Evolutionary conservation across 2,888 invertebrate species (phyloP), one percentile per base, ranked within the genome.

Genomic region (Glaucopsyche alexis): DNA sequence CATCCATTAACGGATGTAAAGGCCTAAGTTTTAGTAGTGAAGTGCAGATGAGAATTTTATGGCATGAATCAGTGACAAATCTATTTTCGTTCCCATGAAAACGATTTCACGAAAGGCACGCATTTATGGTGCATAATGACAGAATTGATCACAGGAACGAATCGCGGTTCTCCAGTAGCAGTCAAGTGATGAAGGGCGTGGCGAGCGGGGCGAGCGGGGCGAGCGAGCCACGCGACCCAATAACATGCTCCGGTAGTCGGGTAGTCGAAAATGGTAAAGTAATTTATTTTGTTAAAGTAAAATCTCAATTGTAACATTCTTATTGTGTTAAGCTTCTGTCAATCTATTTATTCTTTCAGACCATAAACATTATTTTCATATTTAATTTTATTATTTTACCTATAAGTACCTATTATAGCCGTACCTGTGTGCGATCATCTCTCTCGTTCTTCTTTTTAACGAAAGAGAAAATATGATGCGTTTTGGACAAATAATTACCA

Each of bases 161-260:
- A 60, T 60, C 60, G 29, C 29, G 60, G 2, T 14, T 7, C 60
- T 60, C 29, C 29, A 60, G 60, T 60, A 55, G 16, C 16, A 60
- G 60, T 29, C 29, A 29, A 29, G 29, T 47, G 47, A 47, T 47
- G 11, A 11, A 47, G 9, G 11, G 47, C 47, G 47, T 47, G 11
- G 11, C 47, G 47, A 13, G 11, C 60, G 60, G 13, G 52, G 7
- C 9, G 11, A 45, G 6, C 14, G 11, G 5, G 5, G 50, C 50
- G 50, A n/a, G n/a, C 19, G 60, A 60, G 60, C 29, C 60, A 60
- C 60, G 60, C 60, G 60, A 60, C 60, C 29, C 14, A 60, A 60
- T 60, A 60, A 29, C 60, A 60, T 60, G 60, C 60, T 60, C 7
- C 29, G 60, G 60, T 60, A 14, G 60, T 29, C 29, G 13, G 13